Base-by-base conservation (phyloP, 2,888 invertebrate genomes). In the Macrophya alboannulata region DNA sequence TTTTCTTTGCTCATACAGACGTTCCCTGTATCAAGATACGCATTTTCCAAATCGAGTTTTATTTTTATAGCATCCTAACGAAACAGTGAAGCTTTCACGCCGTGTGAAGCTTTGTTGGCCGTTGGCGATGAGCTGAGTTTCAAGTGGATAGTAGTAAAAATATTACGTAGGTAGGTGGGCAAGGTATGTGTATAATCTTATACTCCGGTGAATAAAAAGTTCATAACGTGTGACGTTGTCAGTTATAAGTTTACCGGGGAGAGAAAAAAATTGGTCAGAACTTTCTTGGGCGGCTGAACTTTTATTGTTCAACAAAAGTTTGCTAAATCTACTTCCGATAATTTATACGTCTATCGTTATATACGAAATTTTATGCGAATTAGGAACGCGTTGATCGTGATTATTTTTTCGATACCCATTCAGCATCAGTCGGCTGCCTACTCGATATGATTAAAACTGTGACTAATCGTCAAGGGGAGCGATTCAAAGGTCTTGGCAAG, bases 101-200 rank as follows among this genome's bases (percentile, higher is more conserved):
- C 8, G 81, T 17, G 55, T 68, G 17, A 51, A 59, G 40, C n/a
- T 62, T 62, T 40, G 59, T 81, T 40, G 43, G 21, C 59, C 59
- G 15, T 62, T 43, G 21, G 59, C 43, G 59, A 81, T 81, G 59
- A 81, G 59, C 59, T 25, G 81, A 37, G 59, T 81, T 81, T 40
- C 72, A 21, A 74, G 72, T 74, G 15, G 6, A 15, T 62, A 62
- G 43, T 9, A 62, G 12, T 43, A 62, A 21, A 21, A 62, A 43
- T 37, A 81, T 81, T 62, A 43, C 10, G 21, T 43, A 31, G 10
- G n/a, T 43, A 59, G 25, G 8, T 25, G 31, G 31, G 31, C 3
- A 31, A 31, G 31, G 31, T 31, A 31, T 31, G 31, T 31, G 31
- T 31, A 31, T 31, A 31, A 31, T 31, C 31, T 31, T 31, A 31